Evolutionary conservation across 2,888 invertebrate species (phyloP).

Genomic region (Cheilosia impressa): DNA sequence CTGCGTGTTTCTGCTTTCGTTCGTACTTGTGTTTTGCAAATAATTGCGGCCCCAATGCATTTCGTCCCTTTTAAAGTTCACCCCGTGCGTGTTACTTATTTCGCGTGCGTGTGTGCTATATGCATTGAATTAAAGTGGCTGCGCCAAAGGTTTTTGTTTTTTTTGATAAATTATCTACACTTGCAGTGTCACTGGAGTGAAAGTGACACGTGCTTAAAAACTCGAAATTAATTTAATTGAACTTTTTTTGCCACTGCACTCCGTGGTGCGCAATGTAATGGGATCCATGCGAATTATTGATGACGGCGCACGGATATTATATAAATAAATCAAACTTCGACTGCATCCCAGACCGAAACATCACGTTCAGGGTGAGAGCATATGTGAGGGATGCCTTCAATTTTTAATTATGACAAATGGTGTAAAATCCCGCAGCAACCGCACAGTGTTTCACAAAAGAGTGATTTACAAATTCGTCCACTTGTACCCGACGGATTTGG

Average conservation of each 20-base stretch:
- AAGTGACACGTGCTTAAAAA: slow-evolving; percentile 71
- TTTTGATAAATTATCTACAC: slow-evolving; percentile 64
- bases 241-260: slow-evolving; percentile 28
- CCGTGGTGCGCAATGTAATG: slow-evolving; percentile 29
- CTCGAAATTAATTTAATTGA: slow-evolving; percentile 72
- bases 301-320: slow-evolving; percentile 43
- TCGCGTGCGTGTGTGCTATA: background rate
- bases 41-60: background rate
- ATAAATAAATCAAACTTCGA: slow-evolving; percentile 70
- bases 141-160: slow-evolving; percentile 5
- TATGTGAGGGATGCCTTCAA: slow-evolving; percentile 46
- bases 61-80: slow-evolving; percentile 37
- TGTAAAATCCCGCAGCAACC: slow-evolving; percentile 32
- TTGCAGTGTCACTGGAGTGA: slow-evolving; percentile 68
- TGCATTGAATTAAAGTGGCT: slow-evolving; percentile 55
- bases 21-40: slow-evolving; percentile 28
- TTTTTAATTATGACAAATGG: slow-evolving; percentile 72
- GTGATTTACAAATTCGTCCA: slow-evolving; percentile 59
- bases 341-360: slow-evolving; percentile 3
- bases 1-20: slow-evolving; percentile 18
- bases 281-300: slow-evolving; percentile 61
- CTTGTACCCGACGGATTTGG: slow-evolving; percentile 53
- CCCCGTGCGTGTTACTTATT: slow-evolving; percentile 52
- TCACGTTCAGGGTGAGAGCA: background rate
- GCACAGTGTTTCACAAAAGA: slow-evolving; percentile 9